Conservation (phyloP, 2,888 invertebrate species). For the Aleiodes testaceus region DNA sequence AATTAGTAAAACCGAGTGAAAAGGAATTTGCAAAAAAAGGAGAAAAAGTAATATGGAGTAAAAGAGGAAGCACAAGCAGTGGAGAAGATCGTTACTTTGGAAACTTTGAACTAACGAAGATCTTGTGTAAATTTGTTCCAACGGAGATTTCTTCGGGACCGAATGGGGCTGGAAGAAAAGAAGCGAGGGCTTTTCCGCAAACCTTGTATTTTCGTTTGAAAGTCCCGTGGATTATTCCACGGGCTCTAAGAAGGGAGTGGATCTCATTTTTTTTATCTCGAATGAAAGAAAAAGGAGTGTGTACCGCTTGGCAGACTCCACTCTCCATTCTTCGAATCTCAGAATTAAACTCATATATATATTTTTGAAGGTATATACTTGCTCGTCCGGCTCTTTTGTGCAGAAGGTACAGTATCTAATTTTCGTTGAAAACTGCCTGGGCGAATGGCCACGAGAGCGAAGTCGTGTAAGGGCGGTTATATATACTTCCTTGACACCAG, state of each 20-base stretch:
- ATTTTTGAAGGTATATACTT: neutral
- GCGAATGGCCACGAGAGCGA: constrained; percentile 35
- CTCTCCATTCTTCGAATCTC: constrained; percentile 1
- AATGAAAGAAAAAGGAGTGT: too few relatives aligned
- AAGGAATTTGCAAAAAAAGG: neutral
- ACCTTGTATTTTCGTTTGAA: constrained; percentile 38
- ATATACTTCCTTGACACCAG: constrained; percentile 62
- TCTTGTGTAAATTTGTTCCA: constrained; percentile 45
- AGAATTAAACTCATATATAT: too few relatives aligned
- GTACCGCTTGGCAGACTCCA: constrained; percentile 15
- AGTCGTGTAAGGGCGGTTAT: constrained; percentile 40
- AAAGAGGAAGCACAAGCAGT: constrained; percentile 10
- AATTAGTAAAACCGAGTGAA: neutral
- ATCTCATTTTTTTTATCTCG: too few relatives aligned
- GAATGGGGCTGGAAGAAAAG: neutral
- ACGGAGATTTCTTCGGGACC: constrained; percentile 31
- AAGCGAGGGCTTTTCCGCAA: constrained; percentile 9
- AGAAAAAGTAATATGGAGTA: neutral
- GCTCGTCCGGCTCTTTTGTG: constrained; percentile 15
- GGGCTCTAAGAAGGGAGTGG: too few relatives aligned
- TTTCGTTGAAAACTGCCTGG: constrained; percentile 26
- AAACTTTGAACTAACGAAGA: constrained; percentile 43
- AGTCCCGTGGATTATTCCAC: constrained; percentile 11
- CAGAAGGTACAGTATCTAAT: constrained; percentile 40
- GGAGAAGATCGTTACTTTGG: constrained; percentile 36